phyloP scores from a whole-genome alignment of 35 echinoderm and acorn worm genomes.

The Heliocidaris erythrogramma region DNA sequence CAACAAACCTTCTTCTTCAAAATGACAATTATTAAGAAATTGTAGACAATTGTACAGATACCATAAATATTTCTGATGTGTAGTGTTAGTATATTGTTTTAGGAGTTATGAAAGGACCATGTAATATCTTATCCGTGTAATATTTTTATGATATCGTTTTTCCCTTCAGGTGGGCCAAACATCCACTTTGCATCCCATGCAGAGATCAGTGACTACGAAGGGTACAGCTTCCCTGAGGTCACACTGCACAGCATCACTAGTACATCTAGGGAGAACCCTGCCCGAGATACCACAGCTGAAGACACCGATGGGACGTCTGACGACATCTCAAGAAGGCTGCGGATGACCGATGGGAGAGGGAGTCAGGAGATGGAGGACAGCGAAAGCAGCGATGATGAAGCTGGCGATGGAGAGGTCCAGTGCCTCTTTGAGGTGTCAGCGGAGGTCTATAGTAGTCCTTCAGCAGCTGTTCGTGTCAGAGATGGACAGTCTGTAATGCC shows the following conservation, averaged over 20 bases:
- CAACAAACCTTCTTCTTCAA: too few species aligned
- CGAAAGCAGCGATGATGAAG: neutral
- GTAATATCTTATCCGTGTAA: too few species aligned
- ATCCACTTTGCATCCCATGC: neutral
- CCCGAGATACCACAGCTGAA: neutral
- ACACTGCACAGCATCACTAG: constrained; percentile 23
- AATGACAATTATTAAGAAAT: too few species aligned
- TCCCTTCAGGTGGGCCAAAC: neutral
- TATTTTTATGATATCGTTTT: too few species aligned
- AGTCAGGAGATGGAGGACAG: neutral
- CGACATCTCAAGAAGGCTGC: neutral
- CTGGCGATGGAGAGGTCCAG: neutral
- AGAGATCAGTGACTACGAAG: constrained; percentile 34
- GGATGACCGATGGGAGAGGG: neutral
- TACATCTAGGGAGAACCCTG: neutral
- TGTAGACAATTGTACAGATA: too few species aligned
- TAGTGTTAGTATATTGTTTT: too few species aligned
- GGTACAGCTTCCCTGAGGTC: constrained; percentile 22
- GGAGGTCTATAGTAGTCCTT: neutral
- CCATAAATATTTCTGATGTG: too few species aligned
- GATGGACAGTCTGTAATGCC: constrained; percentile 12
- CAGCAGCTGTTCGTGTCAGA: neutral
- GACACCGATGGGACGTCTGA: neutral
- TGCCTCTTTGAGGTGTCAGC: neutral
- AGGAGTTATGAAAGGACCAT: too few species aligned